Evolutionary conservation across 2,888 invertebrate genomes (phyloP), one percentile per base, ranked within the genome.

Genomic region (Cosmia trapezina): DNA sequence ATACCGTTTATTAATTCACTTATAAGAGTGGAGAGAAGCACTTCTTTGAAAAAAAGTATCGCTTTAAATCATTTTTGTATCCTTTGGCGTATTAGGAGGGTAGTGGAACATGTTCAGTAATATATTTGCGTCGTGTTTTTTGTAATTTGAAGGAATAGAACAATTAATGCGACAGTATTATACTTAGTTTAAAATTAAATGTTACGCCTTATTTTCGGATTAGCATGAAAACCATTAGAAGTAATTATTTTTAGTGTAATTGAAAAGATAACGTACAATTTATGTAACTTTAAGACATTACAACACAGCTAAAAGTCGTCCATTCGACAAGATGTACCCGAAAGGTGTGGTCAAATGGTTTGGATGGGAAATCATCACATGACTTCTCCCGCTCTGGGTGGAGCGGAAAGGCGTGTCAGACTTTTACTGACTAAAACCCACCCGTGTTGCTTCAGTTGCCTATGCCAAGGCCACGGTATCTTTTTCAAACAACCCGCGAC

Each of bases 1-100:
- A 71, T 54, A 68, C n/a, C 28, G 43, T 62, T 79, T 57, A 64
- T 60, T 70, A 53, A 74, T 70, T 68, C 47, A 61, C 47, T 53
- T 53, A 65, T 2, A 22, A 57, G n/a, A 47, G 2, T 0, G 14
- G 3, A 43, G 11, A 4, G 33, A 5, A 47, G 41, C 3, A n/a
- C 0, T 1, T 3, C 45, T 17, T 60, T 14, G 11, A 45, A 37
- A 63, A 60, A 14, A 9, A 45, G 28, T 45, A 57, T 2, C 12
- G 7, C 4, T n/a, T 61, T n/a, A n/a, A n/a, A 41, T 9, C 1
- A 9, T 49, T 54, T 62, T 49, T 8, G 22, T 65, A 60, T 65
- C 41, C 41, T 19, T 65, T 47, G 67, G 19, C 51, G 33, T 68
- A 61, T 41, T 57, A 53, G 5, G 60, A 43, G 41, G 7, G 22